Base-by-base conservation (phyloP, 2,797 vertebrate genomes). In the Poeciliopsis gracilis region DNA sequence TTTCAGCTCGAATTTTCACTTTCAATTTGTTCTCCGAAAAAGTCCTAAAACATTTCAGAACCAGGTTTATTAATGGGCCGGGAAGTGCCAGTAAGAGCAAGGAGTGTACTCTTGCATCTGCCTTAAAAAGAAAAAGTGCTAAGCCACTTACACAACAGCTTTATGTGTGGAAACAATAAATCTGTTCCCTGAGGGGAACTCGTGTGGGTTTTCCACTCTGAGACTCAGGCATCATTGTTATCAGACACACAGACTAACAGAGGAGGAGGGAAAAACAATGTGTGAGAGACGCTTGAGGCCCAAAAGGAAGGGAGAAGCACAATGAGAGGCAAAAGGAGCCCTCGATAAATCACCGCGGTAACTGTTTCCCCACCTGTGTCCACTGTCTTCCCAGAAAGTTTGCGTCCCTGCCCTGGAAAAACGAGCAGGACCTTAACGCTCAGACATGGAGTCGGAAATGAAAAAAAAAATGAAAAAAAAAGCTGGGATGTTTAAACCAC, bases 321-420 rank as follows among this genome's bases (percentile, higher is more conserved):
- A 95, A 95, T 93, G 87, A 84, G 77, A 87, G 78, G 83, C 84
- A 81, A 79, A 70, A 80, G 79, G 82, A 93, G 89, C 86, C 83
- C 75, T 82, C 86, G 72, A 87, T 94, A 95, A 95, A 95, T 94
- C 93, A 91, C 88, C 11, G 77, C 47, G 45, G 59, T 94, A 94
- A 95, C 89, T 47, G 88, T 93, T 95, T 93, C 86, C 79, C 94
- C 95, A 95, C 94, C 94, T 95, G 95, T 90, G 90, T 92, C 86
- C 85, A 78, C 85, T 63, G 80, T 89, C 90, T 93, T 92, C 89
- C 90, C 88, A 92, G 89, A 94, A 93, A 90, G 72, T 77, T 88
- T 91, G 88, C 85, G 88, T 87, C 77, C 77, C 63, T 11, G 53
- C 38, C 77, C 77, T 87, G 86, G 83, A 91, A 94, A 94, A 90